These are phyloP conservation scores for Mus caroli DNA, from an alignment of 2,797 vertebrate genomes.

Conservation along the genomic window DNA sequence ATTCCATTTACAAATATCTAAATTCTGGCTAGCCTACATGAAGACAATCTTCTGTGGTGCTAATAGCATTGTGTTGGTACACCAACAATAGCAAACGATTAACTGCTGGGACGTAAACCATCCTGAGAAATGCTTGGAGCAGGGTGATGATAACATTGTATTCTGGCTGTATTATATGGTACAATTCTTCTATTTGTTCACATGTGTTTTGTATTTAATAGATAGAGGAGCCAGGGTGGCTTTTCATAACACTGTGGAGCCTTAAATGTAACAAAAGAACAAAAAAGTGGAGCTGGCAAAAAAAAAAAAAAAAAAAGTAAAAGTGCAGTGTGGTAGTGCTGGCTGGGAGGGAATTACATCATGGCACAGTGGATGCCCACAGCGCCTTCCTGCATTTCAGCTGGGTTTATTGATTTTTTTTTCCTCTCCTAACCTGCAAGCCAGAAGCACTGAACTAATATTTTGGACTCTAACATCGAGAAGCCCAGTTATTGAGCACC, in stretches of 20 bases:
- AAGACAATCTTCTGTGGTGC: conserved; percentile 76
- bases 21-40: conserved; percentile 83
- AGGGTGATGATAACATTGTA: conserved; percentile 82
- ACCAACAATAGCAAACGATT: conserved; percentile 78
- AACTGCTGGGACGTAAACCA: conserved; percentile 74
- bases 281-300: not conserved
- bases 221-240: conserved; percentile 57
- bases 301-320: not conserved
- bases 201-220: conserved; percentile 74
- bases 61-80: conserved; percentile 80
- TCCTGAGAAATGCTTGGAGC: conserved; percentile 70
- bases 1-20: conserved; percentile 87
- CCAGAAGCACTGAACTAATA: conserved; percentile 70
- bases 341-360: not conserved
- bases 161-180: conserved; percentile 69
- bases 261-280: conserved; percentile 59
- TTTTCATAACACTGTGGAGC: conserved; percentile 78
- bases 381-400: conserved; percentile 53
- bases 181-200: conserved; percentile 67
- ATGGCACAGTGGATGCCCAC: not conserved
- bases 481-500: conserved; percentile 56
- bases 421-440: conserved; percentile 41
- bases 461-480: conserved; percentile 63
- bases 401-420: conserved; percentile 70
- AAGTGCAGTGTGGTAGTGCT: not conserved